Evolutionary conservation across 2,113 vertebrate species (phyloP), one percentile per base, ranked within the genome.

Genomic region (Gymnocephalus cernua): DNA sequence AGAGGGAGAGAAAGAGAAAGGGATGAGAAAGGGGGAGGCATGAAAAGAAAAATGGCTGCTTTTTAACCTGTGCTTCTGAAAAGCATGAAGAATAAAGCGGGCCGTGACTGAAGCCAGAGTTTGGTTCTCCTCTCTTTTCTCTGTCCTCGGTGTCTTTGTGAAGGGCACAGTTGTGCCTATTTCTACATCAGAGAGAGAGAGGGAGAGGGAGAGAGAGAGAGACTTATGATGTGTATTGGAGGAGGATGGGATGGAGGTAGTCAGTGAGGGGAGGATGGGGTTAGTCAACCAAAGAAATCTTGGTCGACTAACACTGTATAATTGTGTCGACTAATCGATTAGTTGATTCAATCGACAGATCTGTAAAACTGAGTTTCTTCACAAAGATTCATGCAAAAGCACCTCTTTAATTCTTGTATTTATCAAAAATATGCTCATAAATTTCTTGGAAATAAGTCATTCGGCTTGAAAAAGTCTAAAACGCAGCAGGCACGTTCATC

Each of bases 51-150:
- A 92, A 93, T 79, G 88, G 83, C 86, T 92, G 92, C 94, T 93
- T 95, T 95, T 94, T 95, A 95, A 95, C 95, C 93, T 94, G 92
- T 76, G 81, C 86, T 77, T 94, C 88, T 95, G 89, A 94, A 95
- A 95, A 84, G 93, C 88, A 75, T 38, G 86, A 48, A 85, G 82
- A 86, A 91, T 85, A 90, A 91, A 86, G 80, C 58, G 5, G 79
- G 62, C 81, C 50, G 66, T 48, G 86, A 83, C 90, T 88, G 89
- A 90, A 88, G 76, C 89, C 81, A 72, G 83, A 91, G 87, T 88
- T 85, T 83, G 77, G 86, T 89, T 87, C 84, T 89, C 78, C 81
- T 57, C 79, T 77, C 74, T 82, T 85, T 82, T 83, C 81, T 91
- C 77, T 74, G 65, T 57, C 56, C 76, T 82, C 68, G 1, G 67